Evolutionary conservation across 2,888 invertebrate species (phyloP), one percentile per base, ranked within the genome.

Genomic region (Hypena proboscidalis): DNA sequence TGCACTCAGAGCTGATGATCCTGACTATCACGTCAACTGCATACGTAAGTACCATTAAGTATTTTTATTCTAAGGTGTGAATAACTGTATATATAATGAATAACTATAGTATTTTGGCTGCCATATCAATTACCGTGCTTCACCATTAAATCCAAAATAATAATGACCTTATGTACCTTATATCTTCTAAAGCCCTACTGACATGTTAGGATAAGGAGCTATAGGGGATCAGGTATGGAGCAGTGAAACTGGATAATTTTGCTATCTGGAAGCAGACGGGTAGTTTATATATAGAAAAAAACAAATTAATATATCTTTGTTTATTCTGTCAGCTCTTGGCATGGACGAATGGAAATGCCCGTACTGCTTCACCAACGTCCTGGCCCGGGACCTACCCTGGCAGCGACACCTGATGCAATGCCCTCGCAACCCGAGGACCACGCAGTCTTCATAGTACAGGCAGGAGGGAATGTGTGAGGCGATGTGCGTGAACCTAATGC

Each of bases 271-370:
- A n/a, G n/a, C n/a, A n/a, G n/a, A n/a, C n/a, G n/a, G n/a, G n/a
- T n/a, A n/a, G n/a, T n/a, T n/a, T n/a, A n/a, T n/a, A n/a, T n/a
- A n/a, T n/a, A n/a, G n/a, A n/a, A n/a, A n/a, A n/a, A n/a, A n/a
- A n/a, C 7, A n/a, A 7, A n/a, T 22, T 8, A 23, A 10, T 26
- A 13, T 5, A 3, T 13, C 3, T 9, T 27, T 5, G 19, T 31
- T 49, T 42, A n/a, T n/a, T n/a, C n/a, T n/a, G n/a, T n/a, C 71
- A 90, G 90, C 90, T 1, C 51, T 90, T 1, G 85, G 89, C 22
- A 61, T 87, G 60, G 95, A 95, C 20, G 94, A 94, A 50, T 95
- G 95, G 77, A 95, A 95, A 63, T 98, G 98, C 76, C 97, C 97
- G 0, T 92, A 98, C 49, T 98, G 98, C 75, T 95, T 95, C 67